A percentile compares a stretch with the other conserved stretches of the same genome.
phyloP scores from a whole-genome alignment of 2,113 vertebrate species.

The Mormyrus lacerda region DNA sequence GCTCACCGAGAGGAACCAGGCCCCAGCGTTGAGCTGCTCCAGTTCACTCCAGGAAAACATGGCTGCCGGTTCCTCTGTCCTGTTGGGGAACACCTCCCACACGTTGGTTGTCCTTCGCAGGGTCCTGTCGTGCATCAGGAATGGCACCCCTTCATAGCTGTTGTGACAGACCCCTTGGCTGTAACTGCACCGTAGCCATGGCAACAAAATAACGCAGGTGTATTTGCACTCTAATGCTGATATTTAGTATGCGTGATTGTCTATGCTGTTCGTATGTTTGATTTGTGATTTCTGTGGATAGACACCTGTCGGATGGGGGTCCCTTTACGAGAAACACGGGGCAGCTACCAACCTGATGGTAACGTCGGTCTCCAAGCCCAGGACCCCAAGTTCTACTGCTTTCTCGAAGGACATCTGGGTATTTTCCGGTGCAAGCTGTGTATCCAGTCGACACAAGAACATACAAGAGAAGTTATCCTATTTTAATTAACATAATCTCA shows the following conservation, averaged over 20 bases:
- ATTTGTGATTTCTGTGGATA: not conserved
- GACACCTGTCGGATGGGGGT: not conserved
- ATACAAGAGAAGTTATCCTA: not conserved
- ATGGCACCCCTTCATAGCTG: slow-evolving; percentile 77
- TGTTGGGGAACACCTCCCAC: slow-evolving; percentile 60
- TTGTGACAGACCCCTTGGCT: slow-evolving; percentile 11
- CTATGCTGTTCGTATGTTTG: not conserved
- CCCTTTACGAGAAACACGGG: not conserved
- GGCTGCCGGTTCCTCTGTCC: slow-evolving; percentile 41
- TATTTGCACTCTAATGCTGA: not conserved
- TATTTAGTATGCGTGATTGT: not conserved
- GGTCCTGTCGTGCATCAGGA: slow-evolving; percentile 83
- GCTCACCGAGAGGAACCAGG: slow-evolving; percentile 75
- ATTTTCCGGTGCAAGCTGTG: slow-evolving; percentile 80
- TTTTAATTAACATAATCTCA: not conserved
- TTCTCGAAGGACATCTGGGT: slow-evolving; percentile 87
- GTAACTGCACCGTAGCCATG: not conserved
- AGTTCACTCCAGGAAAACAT: slow-evolving; percentile 72
- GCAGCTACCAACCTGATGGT: slow-evolving; percentile 66
- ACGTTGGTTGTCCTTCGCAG: slow-evolving; percentile 82
- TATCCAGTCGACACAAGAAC: not conserved
- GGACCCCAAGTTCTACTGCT: slow-evolving; percentile 67
- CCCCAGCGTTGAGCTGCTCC: slow-evolving; percentile 73
- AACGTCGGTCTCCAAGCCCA: slow-evolving; percentile 79
- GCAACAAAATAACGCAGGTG: not conserved